Percentiles rank a stretch among this genome's conserved stretches.
Evolutionary conservation across 2,888 invertebrate species (phyloP).

Genomic region (Junonia oenone): DNA sequence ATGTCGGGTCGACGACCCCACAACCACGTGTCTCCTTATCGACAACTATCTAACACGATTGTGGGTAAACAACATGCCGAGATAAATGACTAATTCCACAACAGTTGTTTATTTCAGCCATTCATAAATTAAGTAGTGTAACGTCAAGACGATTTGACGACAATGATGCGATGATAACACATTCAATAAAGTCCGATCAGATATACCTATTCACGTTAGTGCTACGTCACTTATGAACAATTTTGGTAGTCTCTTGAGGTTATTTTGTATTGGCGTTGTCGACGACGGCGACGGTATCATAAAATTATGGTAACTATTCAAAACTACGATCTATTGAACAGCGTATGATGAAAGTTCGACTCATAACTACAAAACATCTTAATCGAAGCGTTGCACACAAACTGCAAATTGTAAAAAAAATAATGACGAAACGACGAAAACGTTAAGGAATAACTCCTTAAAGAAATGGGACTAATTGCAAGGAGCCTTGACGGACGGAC

Average conservation of each 20-base stretch:
- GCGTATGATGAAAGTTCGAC: too few relatives aligned
- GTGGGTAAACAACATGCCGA: slow-evolving; percentile 76
- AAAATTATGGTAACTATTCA: too few relatives aligned
- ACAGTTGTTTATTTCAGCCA: slow-evolving; percentile 65
- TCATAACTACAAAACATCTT: too few relatives aligned
- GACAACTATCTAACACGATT: slow-evolving; percentile 80
- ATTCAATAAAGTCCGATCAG: not conserved
- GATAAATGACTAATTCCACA: slow-evolving; percentile 79
- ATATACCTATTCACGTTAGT: not conserved
- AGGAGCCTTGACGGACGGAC: slow-evolving; percentile 53
- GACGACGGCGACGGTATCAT: too few relatives aligned
- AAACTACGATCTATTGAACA: too few relatives aligned
- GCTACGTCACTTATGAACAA: not conserved
- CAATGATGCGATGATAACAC: slow-evolving; percentile 7
- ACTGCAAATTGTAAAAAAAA: too few relatives aligned
- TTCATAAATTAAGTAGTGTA: slow-evolving; percentile 68
- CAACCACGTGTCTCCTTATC: slow-evolving; percentile 79
- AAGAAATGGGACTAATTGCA: slow-evolving; percentile 48
- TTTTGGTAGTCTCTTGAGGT: too few relatives aligned
- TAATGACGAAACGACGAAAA: too few relatives aligned
- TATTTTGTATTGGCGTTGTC: too few relatives aligned
- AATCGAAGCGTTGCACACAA: too few relatives aligned
- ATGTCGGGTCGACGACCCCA: slow-evolving; percentile 76
- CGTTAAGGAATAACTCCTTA: slow-evolving; percentile 12
- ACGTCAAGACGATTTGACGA: slow-evolving; percentile 57